Evolutionary conservation across 92 coral and sea anemone species (phyloP), one percentile per base, ranked within the genome.

Genomic region (Parazoanthus darwini): DNA sequence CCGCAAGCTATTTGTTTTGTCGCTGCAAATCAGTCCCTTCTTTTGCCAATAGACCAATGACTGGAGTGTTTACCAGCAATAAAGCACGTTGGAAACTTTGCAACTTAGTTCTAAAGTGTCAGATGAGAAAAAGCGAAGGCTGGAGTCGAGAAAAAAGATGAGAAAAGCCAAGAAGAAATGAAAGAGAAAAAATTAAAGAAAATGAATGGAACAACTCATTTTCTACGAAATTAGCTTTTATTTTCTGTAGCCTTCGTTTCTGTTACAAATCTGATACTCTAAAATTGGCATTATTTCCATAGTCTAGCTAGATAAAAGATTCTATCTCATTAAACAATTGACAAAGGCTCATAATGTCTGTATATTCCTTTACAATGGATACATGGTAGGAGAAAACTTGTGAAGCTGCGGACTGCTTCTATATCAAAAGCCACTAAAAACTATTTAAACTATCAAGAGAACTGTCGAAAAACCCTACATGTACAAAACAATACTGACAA

Each of bases 211-310:
- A 33, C 77, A 33, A 25, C 66, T 3, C 23, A 23, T 78, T 78
- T 72, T 29, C 42, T 79, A 79, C 82, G 82, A 79, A 79, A 79
- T 79, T 79, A 79, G 59, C 36, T 79, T 79, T 79, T 46, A 46
- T 79, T 79, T 79, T 76, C 79, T 76, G 48, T 76, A 37, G 79
- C 79, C 79, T 76, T 76, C 66, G 82, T 79, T 79, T 79, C 82
- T 79, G 82, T 79, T 79, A 79, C 82, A 79, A 79, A 79, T 46
- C 82, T 79, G 82, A 79, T 79, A 79, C 66, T 79, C 66, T 79
- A 79, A 79, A 79, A 79, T 79, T 79, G 82, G 37, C 59, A 76
- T 37, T 76, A 76, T 76, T 63, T 77, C 59, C 38, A 79, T 79
- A 74, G 22, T 48, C n/a, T 46, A 48, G 38, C 82, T 44, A 26